A percentile compares a stretch with the other conserved stretches of the same genome.
phyloP scores from a whole-genome alignment of 2,113 vertebrate species.

The Ictalurus punctatus region DNA sequence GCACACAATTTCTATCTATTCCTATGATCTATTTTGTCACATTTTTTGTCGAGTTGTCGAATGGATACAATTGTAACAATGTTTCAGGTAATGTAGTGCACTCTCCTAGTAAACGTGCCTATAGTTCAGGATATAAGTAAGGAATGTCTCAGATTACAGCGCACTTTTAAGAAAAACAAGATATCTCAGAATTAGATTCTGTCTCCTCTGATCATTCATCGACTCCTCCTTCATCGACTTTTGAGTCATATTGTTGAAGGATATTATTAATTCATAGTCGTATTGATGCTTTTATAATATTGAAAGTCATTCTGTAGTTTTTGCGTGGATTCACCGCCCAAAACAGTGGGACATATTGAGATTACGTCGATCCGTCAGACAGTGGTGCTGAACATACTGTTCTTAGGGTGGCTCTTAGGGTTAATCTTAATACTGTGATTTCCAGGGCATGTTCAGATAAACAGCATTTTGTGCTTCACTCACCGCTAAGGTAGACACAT shows the following conservation, averaged over 20 bases:
- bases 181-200: neutral
- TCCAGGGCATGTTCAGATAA: neutral
- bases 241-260: neutral
- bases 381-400: neutral
- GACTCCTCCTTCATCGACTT: neutral
- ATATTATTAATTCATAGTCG: neutral
- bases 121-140: neutral
- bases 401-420: neutral
- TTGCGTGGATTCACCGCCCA: neutral
- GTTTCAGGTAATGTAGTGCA: neutral
- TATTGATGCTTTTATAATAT: neutral
- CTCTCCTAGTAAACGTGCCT: neutral
- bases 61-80: neutral
- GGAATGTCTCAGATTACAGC: neutral
- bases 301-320: neutral
- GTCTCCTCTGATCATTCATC: neutral
- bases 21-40: neutral
- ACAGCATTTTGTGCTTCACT: neutral
- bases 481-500: neutral
- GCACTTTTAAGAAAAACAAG: neutral
- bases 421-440: neutral
- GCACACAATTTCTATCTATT: neutral
- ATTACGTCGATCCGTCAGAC: neutral
- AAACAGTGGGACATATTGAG: too few species aligned
- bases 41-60: neutral